phyloP scores from a whole-genome alignment of 2,888 invertebrate genomes.

The Zygaena filipendulae region DNA sequence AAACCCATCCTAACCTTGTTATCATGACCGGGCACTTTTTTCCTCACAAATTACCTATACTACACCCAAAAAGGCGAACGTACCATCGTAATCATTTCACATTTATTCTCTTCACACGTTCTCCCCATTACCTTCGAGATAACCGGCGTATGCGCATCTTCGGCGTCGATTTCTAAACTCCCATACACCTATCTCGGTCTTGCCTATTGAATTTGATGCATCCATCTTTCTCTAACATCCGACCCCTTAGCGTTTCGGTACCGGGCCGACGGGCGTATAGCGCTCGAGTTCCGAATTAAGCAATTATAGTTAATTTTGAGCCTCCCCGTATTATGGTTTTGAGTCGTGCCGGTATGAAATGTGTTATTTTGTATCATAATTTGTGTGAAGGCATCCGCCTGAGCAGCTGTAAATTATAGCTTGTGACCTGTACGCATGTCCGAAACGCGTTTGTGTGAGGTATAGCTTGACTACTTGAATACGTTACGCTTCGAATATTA shows the following conservation, averaged over 20 bases:
- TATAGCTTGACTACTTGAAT: conserved; percentile 29
- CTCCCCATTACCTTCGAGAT: conserved; percentile 52
- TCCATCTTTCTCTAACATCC: conserved; percentile 25
- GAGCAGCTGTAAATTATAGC: conserved; percentile 66
- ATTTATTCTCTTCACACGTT: conserved; percentile 54
- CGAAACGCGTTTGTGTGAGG: conserved; percentile 38
- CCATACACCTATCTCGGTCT: conserved; percentile 29
- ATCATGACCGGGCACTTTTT: conserved; percentile 27
- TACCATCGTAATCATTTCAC: conserved; percentile 45
- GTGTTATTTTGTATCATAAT: conserved; percentile 68
- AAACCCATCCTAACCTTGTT: conserved; percentile 11
- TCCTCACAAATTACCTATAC: conserved; percentile 33
- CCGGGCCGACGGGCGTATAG: conserved; percentile 45
- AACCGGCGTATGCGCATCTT: conserved; percentile 27
- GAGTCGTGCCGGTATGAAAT: conserved; percentile 51
- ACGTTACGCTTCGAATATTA: conserved; percentile 21
- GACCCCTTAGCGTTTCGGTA: conserved; percentile 34
- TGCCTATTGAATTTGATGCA: conserved; percentile 16
- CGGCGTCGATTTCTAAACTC: conserved; percentile 19
- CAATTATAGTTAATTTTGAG: conserved; percentile 68
- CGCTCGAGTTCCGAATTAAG: conserved; percentile 60
- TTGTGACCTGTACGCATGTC: conserved; percentile 32
- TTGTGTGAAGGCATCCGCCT: conserved; percentile 64
- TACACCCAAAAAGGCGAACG: conserved; percentile 36
- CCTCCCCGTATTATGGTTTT: conserved; percentile 53